Evolutionary conservation across 2,888 invertebrate genomes (phyloP), one percentile per base, ranked within the genome.

Genomic region (Girardia tigrina): DNA sequence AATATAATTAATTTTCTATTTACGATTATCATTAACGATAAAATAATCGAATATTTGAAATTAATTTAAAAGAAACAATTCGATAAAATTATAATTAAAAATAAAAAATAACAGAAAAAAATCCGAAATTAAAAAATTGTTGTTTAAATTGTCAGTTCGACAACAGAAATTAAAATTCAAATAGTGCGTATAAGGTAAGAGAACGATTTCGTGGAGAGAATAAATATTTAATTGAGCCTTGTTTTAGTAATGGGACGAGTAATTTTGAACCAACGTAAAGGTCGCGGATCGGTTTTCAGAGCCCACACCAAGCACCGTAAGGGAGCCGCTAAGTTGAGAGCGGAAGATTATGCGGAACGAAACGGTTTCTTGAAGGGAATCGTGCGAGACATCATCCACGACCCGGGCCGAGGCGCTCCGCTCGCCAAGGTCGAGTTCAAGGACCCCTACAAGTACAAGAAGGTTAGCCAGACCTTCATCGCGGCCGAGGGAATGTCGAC

Each of bases 161-260:
- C 8, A 36, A 12, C 16, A 12, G 12, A 36, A 36, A 36, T 12
- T 12, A 36, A 36, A 36, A 36, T 36, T 36, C 36, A 36, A 36
- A 12, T 36, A 16, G n/a, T n/a, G n/a, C n/a, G n/a, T n/a, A n/a
- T n/a, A n/a, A n/a, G n/a, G n/a, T n/a, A n/a, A n/a, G n/a, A n/a
- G n/a, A n/a, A n/a, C n/a, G n/a, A n/a, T n/a, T n/a, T n/a, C n/a
- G n/a, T n/a, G n/a, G n/a, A n/a, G n/a, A n/a, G n/a, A n/a, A n/a
- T n/a, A n/a, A n/a, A n/a, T n/a, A n/a, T n/a, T n/a, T n/a, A n/a
- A n/a, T n/a, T n/a, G n/a, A n/a, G n/a, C n/a, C n/a, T n/a, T n/a
- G n/a, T n/a, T n/a, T n/a, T n/a, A n/a, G n/a, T n/a, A n/a, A 99
- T 99, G 98, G 98, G 98, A 88, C 93, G 98, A 86, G 97, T 99